Evolutionary conservation across 2,113 vertebrate genomes (phyloP).

Genomic region (Seriola rivoliana): DNA sequence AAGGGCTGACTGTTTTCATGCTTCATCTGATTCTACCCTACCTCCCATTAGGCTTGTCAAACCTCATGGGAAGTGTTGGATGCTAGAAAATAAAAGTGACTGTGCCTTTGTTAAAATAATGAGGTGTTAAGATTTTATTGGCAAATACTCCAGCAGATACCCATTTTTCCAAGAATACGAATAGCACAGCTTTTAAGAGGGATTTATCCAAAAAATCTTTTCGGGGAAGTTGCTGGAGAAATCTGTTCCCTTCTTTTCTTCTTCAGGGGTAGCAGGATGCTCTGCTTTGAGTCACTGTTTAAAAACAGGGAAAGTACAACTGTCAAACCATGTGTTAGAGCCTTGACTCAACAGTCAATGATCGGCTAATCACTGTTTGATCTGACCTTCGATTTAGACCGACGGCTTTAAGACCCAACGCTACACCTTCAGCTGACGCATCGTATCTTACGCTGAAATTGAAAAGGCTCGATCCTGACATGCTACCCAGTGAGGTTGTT

Average conservation of each 20-base stretch:
- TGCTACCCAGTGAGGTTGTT: constrained; percentile 16
- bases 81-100: constrained; percentile 30
- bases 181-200: not conserved
- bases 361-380: constrained; percentile 4
- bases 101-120: constrained; percentile 49
- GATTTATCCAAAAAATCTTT: not conserved
- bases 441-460: constrained; percentile 6
- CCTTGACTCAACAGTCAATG: not conserved
- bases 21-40: constrained; percentile 39
- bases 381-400: constrained; percentile 29
- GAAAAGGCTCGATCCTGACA: constrained; percentile 23
- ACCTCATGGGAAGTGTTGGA: constrained; percentile 48
- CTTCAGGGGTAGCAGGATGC: not conserved
- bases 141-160: not conserved
- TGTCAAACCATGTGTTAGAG: not conserved
- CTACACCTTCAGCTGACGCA: not conserved
- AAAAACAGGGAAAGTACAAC: not conserved
- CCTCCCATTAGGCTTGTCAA: constrained; percentile 52
- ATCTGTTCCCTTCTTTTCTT: not conserved
- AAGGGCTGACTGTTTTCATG: constrained; percentile 48
- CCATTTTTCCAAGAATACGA: not conserved
- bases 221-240: not conserved
- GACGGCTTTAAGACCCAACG: not conserved
- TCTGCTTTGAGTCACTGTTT: not conserved
- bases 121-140: constrained; percentile 17